Conservation (phyloP, 2,113 vertebrate genomes). For the Sander vitreus region DNA sequence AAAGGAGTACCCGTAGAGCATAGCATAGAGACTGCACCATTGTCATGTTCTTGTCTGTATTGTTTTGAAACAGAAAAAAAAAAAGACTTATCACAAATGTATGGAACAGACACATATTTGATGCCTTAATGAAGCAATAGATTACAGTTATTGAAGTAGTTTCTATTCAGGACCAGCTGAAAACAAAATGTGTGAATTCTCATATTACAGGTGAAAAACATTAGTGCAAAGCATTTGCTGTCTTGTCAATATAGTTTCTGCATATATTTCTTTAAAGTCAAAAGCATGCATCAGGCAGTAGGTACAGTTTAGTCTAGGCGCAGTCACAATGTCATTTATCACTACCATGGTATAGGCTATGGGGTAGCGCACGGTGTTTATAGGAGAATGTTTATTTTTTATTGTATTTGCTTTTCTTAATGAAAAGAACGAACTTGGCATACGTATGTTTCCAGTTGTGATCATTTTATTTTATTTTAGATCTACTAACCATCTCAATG, state of each 20-base stretch:
- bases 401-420: constrained; percentile 7
- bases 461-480: constrained; percentile 24
- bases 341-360: background rate
- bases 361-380: constrained; percentile 27
- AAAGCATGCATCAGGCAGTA: background rate
- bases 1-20: constrained; percentile 34
- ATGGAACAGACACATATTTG: constrained; percentile 2
- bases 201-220: background rate
- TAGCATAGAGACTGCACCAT: constrained; percentile 8
- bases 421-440: constrained; percentile 1
- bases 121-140: constrained; percentile 32
- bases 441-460: constrained; percentile 21
- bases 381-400: constrained; percentile 3
- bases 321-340: background rate
- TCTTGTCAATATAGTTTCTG: background rate
- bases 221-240: no score
- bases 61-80: background rate
- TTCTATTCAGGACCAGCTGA: background rate
- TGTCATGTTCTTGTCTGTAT: background rate
- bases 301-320: constrained; percentile 2
- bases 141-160: background rate
- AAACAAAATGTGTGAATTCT: background rate
- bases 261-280: background rate
- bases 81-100: constrained; percentile 6
- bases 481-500: constrained; percentile 63